Evolutionary conservation across 2,113 vertebrate species (phyloP).

Genomic region (Cavia aperea): DNA sequence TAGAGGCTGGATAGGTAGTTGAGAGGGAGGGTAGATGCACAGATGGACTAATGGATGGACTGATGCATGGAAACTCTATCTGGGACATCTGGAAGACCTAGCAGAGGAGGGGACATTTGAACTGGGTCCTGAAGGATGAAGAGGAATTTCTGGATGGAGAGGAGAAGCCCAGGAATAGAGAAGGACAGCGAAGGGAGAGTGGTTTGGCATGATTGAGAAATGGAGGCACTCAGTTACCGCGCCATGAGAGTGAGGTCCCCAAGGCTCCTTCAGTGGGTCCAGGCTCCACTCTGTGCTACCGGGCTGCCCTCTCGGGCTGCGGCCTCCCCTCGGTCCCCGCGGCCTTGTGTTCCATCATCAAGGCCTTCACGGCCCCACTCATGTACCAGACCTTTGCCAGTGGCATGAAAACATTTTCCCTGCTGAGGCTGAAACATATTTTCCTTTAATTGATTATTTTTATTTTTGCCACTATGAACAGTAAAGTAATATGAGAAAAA

Average conservation of each 20-base stretch:
- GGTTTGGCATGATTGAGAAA: background rate
- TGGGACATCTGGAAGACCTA: background rate
- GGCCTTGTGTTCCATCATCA: background rate
- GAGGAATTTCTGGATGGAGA: background rate
- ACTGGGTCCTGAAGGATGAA: background rate
- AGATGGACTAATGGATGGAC: too few relatives aligned
- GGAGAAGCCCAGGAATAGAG: background rate
- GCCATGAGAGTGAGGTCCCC: background rate
- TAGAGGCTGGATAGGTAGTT: background rate
- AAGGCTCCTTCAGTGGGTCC: background rate
- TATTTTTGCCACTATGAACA: constrained; percentile 42
- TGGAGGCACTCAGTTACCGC: background rate
- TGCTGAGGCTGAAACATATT: constrained; percentile 46
- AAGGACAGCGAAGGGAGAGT: background rate
- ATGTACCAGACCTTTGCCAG: background rate
- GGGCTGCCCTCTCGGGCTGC: background rate
- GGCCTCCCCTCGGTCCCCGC: background rate
- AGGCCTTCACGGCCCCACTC: background rate
- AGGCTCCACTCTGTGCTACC: background rate
- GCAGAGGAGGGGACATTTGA: background rate
- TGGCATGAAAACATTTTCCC: background rate
- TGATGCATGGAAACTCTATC: background rate
- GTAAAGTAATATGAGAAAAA: constrained; percentile 57
- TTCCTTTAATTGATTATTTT: constrained; percentile 62
- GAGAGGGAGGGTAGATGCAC: background rate